Evolutionary conservation across 1,140 invertebrate species (phyloP).

Genomic region (Drosophila ohnishii): DNA sequence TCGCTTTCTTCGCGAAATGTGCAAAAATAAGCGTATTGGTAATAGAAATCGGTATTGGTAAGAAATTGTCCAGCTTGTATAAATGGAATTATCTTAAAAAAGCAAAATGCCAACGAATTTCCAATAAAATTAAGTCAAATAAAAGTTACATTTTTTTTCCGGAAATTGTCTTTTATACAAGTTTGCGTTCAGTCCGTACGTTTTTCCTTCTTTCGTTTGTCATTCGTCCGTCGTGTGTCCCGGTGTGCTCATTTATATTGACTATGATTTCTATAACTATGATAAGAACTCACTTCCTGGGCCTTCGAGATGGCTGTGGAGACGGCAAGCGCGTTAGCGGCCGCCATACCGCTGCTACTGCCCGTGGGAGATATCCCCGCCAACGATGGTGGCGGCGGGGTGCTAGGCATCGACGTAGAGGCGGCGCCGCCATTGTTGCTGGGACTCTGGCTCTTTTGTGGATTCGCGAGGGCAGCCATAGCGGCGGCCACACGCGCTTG

Average conservation of each 20-base stretch:
- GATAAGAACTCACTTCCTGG: constrained; percentile 83
- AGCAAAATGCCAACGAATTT: constrained; percentile 47
- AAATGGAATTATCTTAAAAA: constrained; percentile 69
- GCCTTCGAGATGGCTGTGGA: constrained; percentile 82
- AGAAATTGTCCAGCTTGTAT: constrained; percentile 33
- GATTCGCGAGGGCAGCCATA: constrained; percentile 72
- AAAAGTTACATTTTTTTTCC: constrained; percentile 12
- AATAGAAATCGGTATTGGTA: constrained; percentile 30
- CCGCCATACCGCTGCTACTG: constrained; percentile 57
- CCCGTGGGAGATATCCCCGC: constrained; percentile 71
- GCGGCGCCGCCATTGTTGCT: constrained; percentile 44
- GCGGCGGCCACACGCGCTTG: constrained; percentile 63
- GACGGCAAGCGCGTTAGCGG: constrained; percentile 72
- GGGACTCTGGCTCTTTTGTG: constrained; percentile 67
- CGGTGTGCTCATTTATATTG: constrained; percentile 78
- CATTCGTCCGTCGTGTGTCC: constrained; percentile 14
- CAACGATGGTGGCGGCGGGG: constrained; percentile 64
- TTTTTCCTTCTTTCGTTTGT: not conserved
- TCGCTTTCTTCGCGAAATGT: constrained; percentile 8
- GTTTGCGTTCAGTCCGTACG: constrained; percentile 29
- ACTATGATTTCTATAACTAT: constrained; percentile 83
- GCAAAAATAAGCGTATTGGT: constrained; percentile 20
- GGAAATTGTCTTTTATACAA: constrained; percentile 49
- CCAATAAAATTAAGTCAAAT: constrained; percentile 24
- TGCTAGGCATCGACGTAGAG: constrained; percentile 60